Evolutionary conservation across 2,888 invertebrate genomes (phyloP).

Genomic region (Heliconius ismenius): DNA sequence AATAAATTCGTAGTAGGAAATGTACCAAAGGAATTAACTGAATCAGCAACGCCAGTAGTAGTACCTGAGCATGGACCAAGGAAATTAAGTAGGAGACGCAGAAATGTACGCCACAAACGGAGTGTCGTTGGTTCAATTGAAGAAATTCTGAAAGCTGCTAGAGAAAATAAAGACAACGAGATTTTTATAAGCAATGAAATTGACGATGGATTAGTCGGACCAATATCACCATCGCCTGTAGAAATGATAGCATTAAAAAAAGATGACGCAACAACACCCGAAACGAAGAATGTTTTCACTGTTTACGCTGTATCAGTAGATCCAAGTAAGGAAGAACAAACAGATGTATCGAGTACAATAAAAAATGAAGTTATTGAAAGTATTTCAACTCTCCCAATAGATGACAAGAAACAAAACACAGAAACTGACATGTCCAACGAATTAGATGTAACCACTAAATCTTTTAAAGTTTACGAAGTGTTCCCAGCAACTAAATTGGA

Average conservation of each 20-base stretch:
- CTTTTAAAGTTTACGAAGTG: constrained; percentile 70
- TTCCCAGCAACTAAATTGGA: constrained; percentile 60
- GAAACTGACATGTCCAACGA: constrained; percentile 58
- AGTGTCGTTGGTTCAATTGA: constrained; percentile 69
- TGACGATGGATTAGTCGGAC: constrained; percentile 62
- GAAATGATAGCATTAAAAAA: constrained; percentile 46
- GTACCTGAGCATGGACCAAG: constrained; percentile 86
- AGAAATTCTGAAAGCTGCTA: constrained; percentile 67
- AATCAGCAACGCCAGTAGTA: constrained; percentile 80
- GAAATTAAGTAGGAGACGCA: constrained; percentile 62
- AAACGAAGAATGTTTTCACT: constrained; percentile 58
- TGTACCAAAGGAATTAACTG: constrained; percentile 82
- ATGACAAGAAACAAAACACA: constrained; percentile 53
- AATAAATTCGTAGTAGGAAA: constrained; percentile 86
- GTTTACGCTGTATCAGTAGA: constrained; percentile 60
- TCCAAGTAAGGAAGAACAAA: constrained; percentile 49
- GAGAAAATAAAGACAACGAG: constrained; percentile 64
- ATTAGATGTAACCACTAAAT: constrained; percentile 64
- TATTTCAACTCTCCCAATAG: constrained; percentile 69
- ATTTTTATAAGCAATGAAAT: constrained; percentile 77
- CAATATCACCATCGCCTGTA: constrained; percentile 53
- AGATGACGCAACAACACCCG: constrained; percentile 47
- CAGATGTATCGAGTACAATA: constrained; percentile 46
- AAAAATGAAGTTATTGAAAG: constrained; percentile 66
- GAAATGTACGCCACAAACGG: constrained; percentile 54